Evolutionary conservation across 2,113 vertebrate genomes (phyloP).

Genomic region (Cyprinodon brontotheroides): DNA sequence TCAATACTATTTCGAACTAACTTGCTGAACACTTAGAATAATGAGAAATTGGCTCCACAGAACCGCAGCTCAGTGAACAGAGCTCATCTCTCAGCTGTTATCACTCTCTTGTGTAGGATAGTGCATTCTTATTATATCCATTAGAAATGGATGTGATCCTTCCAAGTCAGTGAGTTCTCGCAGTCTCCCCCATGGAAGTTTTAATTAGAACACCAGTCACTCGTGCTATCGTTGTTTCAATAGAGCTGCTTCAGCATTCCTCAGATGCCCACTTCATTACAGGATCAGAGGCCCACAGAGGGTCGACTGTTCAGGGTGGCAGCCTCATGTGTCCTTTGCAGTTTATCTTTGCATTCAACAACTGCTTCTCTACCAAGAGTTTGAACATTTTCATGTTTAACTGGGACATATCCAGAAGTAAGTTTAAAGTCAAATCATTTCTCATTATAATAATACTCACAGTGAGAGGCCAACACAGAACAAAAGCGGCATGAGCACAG

Average conservation of each 20-base stretch:
- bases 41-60: slow-evolving; percentile 43
- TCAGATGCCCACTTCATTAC: slow-evolving; percentile 61
- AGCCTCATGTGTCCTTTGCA: slow-evolving; percentile 19
- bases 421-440: background rate
- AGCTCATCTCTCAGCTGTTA: slow-evolving; percentile 47
- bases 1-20: slow-evolving; percentile 61
- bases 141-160: slow-evolving; percentile 72
- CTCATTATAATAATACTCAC: background rate
- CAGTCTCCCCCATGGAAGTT: slow-evolving; percentile 73
- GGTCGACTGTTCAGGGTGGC: slow-evolving; percentile 20
- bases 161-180: slow-evolving; percentile 61
- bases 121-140: slow-evolving; percentile 73
- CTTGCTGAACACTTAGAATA: slow-evolving; percentile 56
- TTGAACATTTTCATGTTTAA: background rate
- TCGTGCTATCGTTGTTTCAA: slow-evolving; percentile 72
- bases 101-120: slow-evolving; percentile 52
- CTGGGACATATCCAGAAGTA: background rate
- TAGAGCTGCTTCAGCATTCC: slow-evolving; percentile 75
- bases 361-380: background rate
- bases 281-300: slow-evolving; percentile 49
- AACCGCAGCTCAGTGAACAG: slow-evolving; percentile 16
- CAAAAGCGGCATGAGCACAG: background rate
- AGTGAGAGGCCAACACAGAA: background rate
- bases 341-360: slow-evolving; percentile 18
- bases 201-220: slow-evolving; percentile 80